A percentile compares a stretch with the other conserved stretches of the same genome.
Evolutionary conservation across 1,140 invertebrate species (phyloP).

Genomic region (Ptiloglossa arizonensis): DNA sequence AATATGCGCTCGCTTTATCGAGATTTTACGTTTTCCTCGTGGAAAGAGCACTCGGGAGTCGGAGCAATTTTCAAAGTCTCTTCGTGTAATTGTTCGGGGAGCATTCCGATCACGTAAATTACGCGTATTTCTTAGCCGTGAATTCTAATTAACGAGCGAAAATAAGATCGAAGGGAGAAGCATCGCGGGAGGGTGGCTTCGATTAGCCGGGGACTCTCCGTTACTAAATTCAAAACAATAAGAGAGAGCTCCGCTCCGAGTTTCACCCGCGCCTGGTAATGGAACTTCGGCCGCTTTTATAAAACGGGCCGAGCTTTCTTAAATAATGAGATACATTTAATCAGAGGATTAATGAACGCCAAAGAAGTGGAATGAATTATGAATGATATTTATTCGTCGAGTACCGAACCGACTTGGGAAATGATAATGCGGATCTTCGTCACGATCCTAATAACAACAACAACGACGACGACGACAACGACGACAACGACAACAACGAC

Average conservation of each 20-base stretch:
- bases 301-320: slow-evolving; percentile 59
- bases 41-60: not conserved
- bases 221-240: slow-evolving; percentile 52
- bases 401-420: slow-evolving; percentile 62
- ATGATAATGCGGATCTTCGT: slow-evolving; percentile 68
- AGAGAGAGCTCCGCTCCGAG: slow-evolving; percentile 38
- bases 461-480: slow-evolving; percentile 39
- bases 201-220: slow-evolving; percentile 37
- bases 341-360: slow-evolving; percentile 77
- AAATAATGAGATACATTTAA: slow-evolving; percentile 76
- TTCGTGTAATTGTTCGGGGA: slow-evolving; percentile 12
- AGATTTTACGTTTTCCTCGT: not conserved
- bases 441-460: slow-evolving; percentile 64
- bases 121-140: slow-evolving; percentile 34
- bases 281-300: slow-evolving; percentile 64
- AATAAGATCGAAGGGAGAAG: slow-evolving; percentile 37
- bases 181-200: slow-evolving; percentile 17
- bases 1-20: slow-evolving; percentile 10
- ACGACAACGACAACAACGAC: slow-evolving; percentile 63
- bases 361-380: slow-evolving; percentile 77
- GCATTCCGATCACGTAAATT: slow-evolving; percentile 26
- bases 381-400: slow-evolving; percentile 75
- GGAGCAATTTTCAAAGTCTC: not conserved
- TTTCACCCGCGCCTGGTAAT: slow-evolving; percentile 49
- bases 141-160: slow-evolving; percentile 46